phyloP scores from a whole-genome alignment of 2,113 vertebrate genomes.

The Gila orcuttii region DNA sequence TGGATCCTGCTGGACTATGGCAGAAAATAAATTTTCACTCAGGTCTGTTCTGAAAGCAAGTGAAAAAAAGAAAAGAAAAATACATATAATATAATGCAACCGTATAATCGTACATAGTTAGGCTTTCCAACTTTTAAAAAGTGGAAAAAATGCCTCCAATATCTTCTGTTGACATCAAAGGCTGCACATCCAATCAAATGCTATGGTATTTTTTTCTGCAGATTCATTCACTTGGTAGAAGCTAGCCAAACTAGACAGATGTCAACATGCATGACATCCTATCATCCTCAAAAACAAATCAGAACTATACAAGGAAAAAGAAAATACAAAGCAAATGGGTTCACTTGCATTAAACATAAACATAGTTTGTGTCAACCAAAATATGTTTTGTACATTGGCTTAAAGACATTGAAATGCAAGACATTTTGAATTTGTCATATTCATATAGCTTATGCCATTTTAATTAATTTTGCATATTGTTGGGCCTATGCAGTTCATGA shows the following conservation, averaged over 20 bases:
- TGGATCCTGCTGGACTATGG: background rate
- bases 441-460: background rate
- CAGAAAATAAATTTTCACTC: background rate
- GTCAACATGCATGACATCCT: conserved; percentile 8
- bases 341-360: background rate
- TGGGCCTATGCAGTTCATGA: background rate
- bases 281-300: conserved; percentile 18
- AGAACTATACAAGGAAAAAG: background rate
- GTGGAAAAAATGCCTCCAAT: background rate
- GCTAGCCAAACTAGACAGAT: background rate
- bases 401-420: background rate
- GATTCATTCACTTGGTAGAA: background rate
- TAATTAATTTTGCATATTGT: background rate
- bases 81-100: background rate
- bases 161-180: conserved; percentile 26
- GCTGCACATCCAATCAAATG: background rate
- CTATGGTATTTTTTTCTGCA: background rate
- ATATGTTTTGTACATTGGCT: background rate
- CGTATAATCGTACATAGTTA: background rate
- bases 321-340: conserved; percentile 6
- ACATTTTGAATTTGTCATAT: background rate
- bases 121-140: background rate
- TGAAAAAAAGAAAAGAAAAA: background rate
- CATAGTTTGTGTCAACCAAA: background rate
- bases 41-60: background rate